These are phyloP conservation scores for Dasypogon diadema DNA, from an alignment of 2,888 invertebrate genomes.

Conservation along the genomic window DNA sequence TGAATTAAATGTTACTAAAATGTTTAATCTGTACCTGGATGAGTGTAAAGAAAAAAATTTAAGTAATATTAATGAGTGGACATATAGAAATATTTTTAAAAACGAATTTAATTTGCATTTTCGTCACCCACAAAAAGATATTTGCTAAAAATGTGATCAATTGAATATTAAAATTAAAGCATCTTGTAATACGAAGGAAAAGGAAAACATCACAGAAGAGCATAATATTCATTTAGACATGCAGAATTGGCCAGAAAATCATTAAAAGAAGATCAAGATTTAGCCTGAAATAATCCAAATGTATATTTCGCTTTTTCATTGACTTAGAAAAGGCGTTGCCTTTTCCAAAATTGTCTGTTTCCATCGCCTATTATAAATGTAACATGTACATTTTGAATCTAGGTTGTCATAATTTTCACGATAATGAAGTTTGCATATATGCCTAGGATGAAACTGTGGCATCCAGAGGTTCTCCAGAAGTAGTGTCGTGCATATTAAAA, in stretches of 20 bases:
- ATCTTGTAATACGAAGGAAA: neutral
- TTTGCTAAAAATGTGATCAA: neutral
- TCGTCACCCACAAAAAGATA: neutral
- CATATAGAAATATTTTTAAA: slow-evolving; percentile 3
- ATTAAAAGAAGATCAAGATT: slow-evolving; percentile 52
- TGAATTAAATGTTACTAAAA: slow-evolving; percentile 36
- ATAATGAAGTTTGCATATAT: slow-evolving; percentile 51
- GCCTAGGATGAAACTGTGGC: slow-evolving; percentile 46
- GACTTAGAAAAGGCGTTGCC: neutral
- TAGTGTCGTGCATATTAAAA: neutral
- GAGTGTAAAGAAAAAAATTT: slow-evolving; percentile 20
- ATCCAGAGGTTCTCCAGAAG: slow-evolving; percentile 50
- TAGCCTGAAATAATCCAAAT: slow-evolving; percentile 49
- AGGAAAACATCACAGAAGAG: neutral
- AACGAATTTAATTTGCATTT: slow-evolving; percentile 16
- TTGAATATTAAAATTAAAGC: slow-evolving; percentile 8
- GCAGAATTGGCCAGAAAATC: slow-evolving; percentile 51
- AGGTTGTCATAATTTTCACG: slow-evolving; percentile 51
- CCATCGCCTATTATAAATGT: slow-evolving; percentile 27
- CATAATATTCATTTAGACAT: slow-evolving; percentile 35
- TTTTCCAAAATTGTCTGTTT: slow-evolving; percentile 14
- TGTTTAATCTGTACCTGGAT: slow-evolving; percentile 16
- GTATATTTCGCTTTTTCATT: slow-evolving; percentile 53
- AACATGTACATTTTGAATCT: slow-evolving; percentile 49
- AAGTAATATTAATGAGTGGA: neutral